A percentile compares a stretch with the other conserved stretches of the same genome.
phyloP scores from a whole-genome alignment of 2,113 vertebrate genomes.

The Gila orcuttii region DNA sequence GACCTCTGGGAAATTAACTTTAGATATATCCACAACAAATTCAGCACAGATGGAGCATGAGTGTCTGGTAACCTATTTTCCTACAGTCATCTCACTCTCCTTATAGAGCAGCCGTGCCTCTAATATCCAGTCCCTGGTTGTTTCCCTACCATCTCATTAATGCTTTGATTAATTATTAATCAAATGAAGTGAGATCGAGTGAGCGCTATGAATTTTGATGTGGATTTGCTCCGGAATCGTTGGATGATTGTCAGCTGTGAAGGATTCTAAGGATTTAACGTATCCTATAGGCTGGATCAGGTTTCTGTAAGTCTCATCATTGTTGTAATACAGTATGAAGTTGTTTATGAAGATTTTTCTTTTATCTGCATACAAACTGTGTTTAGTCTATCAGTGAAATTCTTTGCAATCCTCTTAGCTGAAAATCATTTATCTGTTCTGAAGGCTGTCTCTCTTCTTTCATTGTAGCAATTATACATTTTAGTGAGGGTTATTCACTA shows the following conservation, averaged over 20 bases:
- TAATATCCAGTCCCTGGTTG: constrained; percentile 39
- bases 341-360: not conserved
- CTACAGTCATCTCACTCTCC: constrained; percentile 4
- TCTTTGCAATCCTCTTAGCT: not conserved
- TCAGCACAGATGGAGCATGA: constrained; percentile 17
- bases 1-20: constrained; percentile 45
- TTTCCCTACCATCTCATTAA: constrained; percentile 51
- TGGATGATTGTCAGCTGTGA: constrained; percentile 30
- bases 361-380: not conserved
- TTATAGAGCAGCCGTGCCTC: constrained; percentile 23
- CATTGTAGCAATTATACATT: not conserved
- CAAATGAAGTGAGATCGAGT: constrained; percentile 26
- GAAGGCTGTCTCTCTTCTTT: not conserved
- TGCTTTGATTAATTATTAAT: constrained; percentile 54
- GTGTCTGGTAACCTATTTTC: constrained; percentile 20
- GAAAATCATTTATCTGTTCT: not conserved
- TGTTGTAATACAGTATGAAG: not conserved
- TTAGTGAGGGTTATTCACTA: not conserved
- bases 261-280: constrained; percentile 23
- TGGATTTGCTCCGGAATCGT: constrained; percentile 12
- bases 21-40: constrained; percentile 35
- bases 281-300: not conserved
- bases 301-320: constrained; percentile 3
- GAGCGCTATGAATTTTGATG: constrained; percentile 41
- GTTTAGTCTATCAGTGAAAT: not conserved